Percentiles rank a stretch among this genome's conserved stretches.
Evolutionary conservation across 2,113 vertebrate genomes (phyloP).

Genomic region (Nannobrachium achirus): DNA sequence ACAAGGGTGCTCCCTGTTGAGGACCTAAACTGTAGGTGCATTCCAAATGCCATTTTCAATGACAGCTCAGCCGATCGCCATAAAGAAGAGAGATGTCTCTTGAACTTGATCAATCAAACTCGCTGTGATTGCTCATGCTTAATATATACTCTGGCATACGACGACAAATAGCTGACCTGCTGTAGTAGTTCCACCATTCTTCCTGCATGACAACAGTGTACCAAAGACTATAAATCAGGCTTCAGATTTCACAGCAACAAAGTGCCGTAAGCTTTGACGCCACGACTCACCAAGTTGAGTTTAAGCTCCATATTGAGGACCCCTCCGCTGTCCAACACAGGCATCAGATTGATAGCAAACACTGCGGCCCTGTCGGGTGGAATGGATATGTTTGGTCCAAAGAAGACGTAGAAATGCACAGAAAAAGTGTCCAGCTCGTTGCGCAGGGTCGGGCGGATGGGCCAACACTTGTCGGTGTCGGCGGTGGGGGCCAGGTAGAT

Average conservation of each 20-base stretch:
- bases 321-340: conserved; percentile 94
- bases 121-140: too few relatives aligned
- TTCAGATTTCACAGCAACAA: too few relatives aligned
- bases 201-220: too few relatives aligned
- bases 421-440: conserved; percentile 99
- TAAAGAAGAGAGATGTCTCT: too few relatives aligned
- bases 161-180: too few relatives aligned
- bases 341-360: conserved; percentile 93
- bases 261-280: neutral
- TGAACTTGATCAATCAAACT: too few relatives aligned
- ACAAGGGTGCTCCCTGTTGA: conserved; percentile 32
- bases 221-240: too few relatives aligned
- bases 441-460: conserved; percentile 91
- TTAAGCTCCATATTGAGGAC: conserved; percentile 96
- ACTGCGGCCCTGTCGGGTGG: conserved; percentile 89
- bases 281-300: conserved; percentile 87
- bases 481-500: conserved; percentile 67
- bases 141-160: too few relatives aligned
- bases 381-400: conserved; percentile 92
- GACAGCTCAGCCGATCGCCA: too few relatives aligned
- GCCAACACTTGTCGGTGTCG: conserved; percentile 87
- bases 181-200: too few relatives aligned
- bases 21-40: conserved; percentile 49
- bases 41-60: conserved; percentile 39
- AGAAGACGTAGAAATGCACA: conserved; percentile 98